phyloP scores from a whole-genome alignment of 2,888 invertebrate species.

The Epistrophe grossulariae region DNA sequence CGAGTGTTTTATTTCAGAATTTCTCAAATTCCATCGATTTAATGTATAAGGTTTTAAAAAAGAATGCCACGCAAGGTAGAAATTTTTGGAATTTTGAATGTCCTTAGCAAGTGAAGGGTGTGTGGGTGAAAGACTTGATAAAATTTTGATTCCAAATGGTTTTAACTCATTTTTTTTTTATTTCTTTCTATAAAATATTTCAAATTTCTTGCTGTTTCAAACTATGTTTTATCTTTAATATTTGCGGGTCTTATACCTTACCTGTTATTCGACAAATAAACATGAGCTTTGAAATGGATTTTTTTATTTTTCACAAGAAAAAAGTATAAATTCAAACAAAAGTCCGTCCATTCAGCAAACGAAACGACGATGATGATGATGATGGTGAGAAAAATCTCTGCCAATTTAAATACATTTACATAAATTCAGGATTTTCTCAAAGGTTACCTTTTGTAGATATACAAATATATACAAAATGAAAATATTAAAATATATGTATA shows the following conservation, averaged over 20 bases:
- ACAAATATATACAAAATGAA: constrained; percentile 1
- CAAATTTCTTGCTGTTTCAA: not conserved
- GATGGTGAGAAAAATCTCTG: not conserved
- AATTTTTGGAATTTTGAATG: too few species aligned
- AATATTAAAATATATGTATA: not conserved
- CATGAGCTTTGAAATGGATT: too few species aligned
- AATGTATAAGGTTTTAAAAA: too few species aligned
- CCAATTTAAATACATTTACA: constrained; percentile 4
- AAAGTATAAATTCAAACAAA: not conserved
- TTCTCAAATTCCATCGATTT: too few species aligned
- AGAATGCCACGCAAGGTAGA: too few species aligned
- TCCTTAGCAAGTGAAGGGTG: too few species aligned
- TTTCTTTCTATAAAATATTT: not conserved
- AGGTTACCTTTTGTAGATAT: not conserved
- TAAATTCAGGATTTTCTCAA: constrained; percentile 1
- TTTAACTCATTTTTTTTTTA: not conserved
- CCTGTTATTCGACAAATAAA: not conserved
- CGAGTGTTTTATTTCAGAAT: too few species aligned
- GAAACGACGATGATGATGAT: not conserved
- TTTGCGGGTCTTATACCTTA: not conserved
- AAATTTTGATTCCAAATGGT: too few species aligned
- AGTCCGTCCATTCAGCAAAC: not conserved
- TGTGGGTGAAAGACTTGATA: too few species aligned
- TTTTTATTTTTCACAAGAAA: not conserved
- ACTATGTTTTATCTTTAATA: not conserved